Percentiles rank a stretch among this genome's conserved stretches.
Evolutionary conservation across 2,113 vertebrate species (phyloP).

Genomic region (Uria lomvia): DNA sequence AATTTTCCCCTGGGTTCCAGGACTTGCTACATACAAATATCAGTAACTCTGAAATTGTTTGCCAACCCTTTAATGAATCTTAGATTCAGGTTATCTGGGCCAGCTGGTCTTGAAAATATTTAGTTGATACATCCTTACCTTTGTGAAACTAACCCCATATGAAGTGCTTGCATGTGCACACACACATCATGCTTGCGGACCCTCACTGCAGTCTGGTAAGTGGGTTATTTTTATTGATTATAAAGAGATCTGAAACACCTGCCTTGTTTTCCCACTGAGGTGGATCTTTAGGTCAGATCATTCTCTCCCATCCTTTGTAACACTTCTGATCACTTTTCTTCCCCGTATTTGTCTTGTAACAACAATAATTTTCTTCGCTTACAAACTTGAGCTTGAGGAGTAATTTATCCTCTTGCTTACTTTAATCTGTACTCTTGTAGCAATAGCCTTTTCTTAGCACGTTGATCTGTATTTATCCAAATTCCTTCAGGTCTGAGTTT

Average conservation of each 20-base stretch:
- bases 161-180: not conserved
- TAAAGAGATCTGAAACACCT: not conserved
- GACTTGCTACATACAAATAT: not conserved
- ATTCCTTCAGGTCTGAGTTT: not conserved
- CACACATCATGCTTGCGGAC: not conserved
- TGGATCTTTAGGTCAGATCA: not conserved
- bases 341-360: not conserved
- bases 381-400: not conserved
- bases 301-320: not conserved
- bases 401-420: not conserved
- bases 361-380: not conserved
- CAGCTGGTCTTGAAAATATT: not conserved
- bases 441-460: not conserved
- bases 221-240: not conserved
- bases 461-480: not conserved
- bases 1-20: not conserved
- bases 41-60: not conserved
- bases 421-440: not conserved
- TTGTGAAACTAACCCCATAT: not conserved
- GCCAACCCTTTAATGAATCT: not conserved
- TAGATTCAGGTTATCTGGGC: fast-evolving
- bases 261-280: not conserved
- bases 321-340: not conserved
- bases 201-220: not conserved
- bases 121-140: not conserved